phyloP scores from a whole-genome alignment of 1,140 invertebrate species.

The Fragariocoptes setiger region DNA sequence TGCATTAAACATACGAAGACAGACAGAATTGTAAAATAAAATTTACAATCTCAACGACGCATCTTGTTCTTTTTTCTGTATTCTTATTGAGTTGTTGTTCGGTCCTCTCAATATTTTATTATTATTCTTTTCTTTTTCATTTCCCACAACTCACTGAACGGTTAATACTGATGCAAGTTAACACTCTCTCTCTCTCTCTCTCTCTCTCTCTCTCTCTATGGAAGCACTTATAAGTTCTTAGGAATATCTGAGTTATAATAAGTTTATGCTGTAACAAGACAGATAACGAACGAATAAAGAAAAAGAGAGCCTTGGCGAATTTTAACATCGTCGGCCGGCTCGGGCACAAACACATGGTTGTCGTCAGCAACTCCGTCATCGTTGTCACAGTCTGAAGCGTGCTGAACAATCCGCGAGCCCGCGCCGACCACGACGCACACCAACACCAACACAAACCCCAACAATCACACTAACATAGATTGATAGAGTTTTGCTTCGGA shows the following conservation, averaged over 20 bases:
- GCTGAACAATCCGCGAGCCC: not conserved
- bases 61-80: too few relatives aligned
- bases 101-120: not conserved
- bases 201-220: not conserved
- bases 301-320: not conserved
- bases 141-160: not conserved
- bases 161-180: not conserved
- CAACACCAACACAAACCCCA: not conserved
- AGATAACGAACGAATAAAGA: not conserved
- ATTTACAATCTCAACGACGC: too few relatives aligned
- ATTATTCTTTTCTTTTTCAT: not conserved
- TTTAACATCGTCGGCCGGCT: not conserved
- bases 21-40: too few relatives aligned
- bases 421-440: not conserved
- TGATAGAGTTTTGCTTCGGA: too few relatives aligned
- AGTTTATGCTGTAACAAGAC: not conserved
- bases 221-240: too few relatives aligned
- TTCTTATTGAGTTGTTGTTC: not conserved
- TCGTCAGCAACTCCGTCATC: constrained; percentile 16
- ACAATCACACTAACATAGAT: too few relatives aligned
- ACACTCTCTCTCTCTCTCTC: not conserved
- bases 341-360: constrained; percentile 9
- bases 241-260: not conserved
- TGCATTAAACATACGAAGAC: too few relatives aligned
- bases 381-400: constrained; percentile 29